phyloP scores from a whole-genome alignment of 2,113 vertebrate genomes.

The Geococcyx californianus region DNA sequence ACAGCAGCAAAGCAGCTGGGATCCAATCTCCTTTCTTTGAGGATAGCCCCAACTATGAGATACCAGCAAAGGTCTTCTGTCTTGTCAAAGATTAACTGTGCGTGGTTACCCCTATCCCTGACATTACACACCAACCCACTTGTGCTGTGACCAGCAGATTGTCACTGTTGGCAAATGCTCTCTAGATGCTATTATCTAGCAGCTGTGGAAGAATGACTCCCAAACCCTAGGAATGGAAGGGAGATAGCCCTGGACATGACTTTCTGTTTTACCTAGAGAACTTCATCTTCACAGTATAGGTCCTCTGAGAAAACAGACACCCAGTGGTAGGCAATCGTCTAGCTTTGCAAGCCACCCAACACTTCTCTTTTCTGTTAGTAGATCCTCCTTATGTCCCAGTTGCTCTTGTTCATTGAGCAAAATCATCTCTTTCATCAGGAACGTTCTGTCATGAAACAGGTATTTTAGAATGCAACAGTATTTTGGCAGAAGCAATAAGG shows the following conservation, averaged over 20 bases:
- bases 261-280: neutral
- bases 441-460: neutral
- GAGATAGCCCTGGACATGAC: rapidly evolving
- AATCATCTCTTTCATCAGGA: neutral
- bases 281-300: neutral
- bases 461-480: neutral
- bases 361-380: neutral
- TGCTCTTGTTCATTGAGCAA: neutral
- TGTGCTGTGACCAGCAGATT: rapidly evolving
- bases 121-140: neutral
- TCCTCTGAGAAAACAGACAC: neutral
- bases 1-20: neutral
- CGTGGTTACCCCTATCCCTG: neutral
- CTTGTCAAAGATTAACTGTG: rapidly evolving
- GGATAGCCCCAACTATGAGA: neutral
- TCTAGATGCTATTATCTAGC: neutral
- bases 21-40: neutral
- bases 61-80: neutral
- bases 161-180: neutral
- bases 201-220: neutral
- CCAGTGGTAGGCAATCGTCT: neutral
- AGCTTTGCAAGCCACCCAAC: neutral
- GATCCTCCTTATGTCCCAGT: neutral
- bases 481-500: neutral
- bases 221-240: neutral